Evolutionary conservation across 2,113 vertebrate genomes (phyloP).

Genomic region (Xiphorhynchus elegans): DNA sequence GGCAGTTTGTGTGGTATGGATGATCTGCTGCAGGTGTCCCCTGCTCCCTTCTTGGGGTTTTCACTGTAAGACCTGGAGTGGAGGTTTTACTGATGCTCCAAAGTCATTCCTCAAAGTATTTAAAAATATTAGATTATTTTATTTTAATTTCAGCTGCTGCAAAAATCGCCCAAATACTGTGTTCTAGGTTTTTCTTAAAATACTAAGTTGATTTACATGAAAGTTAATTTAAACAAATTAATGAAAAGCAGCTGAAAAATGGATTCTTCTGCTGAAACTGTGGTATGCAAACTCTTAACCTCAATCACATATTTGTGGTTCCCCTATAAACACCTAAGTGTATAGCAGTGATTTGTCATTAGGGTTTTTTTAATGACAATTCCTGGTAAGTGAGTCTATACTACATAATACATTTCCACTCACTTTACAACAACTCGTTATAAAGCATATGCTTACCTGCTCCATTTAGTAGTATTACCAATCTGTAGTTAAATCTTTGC

Average conservation of each 20-base stretch:
- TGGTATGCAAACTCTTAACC: slow-evolving; percentile 32
- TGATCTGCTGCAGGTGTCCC: not conserved
- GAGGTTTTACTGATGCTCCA: not conserved
- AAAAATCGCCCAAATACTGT: not conserved
- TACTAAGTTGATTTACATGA: not conserved
- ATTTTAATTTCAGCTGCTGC: not conserved
- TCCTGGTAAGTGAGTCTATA: not conserved
- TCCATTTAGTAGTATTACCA: not conserved
- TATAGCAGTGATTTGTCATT: slow-evolving; percentile 28
- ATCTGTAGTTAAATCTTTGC: not conserved
- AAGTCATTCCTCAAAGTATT: not conserved
- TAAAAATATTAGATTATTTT: not conserved
- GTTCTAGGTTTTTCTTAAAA: not conserved
- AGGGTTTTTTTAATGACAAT: not conserved
- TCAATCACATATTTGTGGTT: slow-evolving; percentile 41
- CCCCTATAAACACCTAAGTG: slow-evolving; percentile 15
- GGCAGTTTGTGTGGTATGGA: not conserved
- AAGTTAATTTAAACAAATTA: slow-evolving; percentile 44
- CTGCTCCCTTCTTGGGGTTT: not conserved
- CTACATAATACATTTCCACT: not conserved
- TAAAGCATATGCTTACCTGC: not conserved
- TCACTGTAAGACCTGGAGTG: not conserved
- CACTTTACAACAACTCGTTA: not conserved
- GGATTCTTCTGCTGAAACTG: not conserved
- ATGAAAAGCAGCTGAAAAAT: slow-evolving; percentile 14